Evolutionary conservation across 2,113 vertebrate species (phyloP).

Genomic region (Planiliza haematocheilus): DNA sequence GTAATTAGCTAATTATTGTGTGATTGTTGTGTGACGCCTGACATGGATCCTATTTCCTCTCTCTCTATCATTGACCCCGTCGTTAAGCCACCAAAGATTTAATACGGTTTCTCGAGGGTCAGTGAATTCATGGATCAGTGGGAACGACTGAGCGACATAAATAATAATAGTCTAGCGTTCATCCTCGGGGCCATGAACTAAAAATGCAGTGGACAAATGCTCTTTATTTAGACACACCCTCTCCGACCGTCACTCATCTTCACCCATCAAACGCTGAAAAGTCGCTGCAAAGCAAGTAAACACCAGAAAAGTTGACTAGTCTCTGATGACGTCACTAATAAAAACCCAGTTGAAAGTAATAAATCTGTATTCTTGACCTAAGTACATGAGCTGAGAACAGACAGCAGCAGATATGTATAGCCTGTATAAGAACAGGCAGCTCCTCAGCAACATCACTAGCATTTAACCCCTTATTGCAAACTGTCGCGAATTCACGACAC

Average conservation of each 20-base stretch:
- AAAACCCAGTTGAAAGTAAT: too few species aligned
- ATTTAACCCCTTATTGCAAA: too few species aligned
- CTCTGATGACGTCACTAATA: too few species aligned
- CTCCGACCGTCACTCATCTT: neutral
- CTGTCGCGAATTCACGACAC: too few species aligned
- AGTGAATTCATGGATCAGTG: conserved; percentile 53
- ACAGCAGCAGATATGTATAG: too few species aligned
- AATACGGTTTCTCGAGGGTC: conserved; percentile 24
- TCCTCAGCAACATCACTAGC: too few species aligned
- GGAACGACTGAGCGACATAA: conserved; percentile 27
- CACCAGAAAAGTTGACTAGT: too few species aligned
- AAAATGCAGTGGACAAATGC: conserved; percentile 10
- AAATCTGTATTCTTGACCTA: too few species aligned
- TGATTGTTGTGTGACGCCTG: conserved; percentile 18
- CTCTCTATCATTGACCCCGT: conserved; percentile 27
- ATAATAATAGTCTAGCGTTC: conserved; percentile 50
- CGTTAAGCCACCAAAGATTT: conserved; percentile 58
- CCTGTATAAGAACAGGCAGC: too few species aligned
- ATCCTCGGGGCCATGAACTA: conserved; percentile 17
- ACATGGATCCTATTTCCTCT: too few species aligned
- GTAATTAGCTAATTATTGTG: conserved; percentile 28
- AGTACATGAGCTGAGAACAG: too few species aligned
- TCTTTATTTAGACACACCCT: conserved; percentile 12
- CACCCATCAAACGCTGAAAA: neutral
- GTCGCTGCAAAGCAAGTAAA: too few species aligned